phyloP scores from a whole-genome alignment of 2,113 vertebrate genomes.

The Dipodomys ordii region DNA sequence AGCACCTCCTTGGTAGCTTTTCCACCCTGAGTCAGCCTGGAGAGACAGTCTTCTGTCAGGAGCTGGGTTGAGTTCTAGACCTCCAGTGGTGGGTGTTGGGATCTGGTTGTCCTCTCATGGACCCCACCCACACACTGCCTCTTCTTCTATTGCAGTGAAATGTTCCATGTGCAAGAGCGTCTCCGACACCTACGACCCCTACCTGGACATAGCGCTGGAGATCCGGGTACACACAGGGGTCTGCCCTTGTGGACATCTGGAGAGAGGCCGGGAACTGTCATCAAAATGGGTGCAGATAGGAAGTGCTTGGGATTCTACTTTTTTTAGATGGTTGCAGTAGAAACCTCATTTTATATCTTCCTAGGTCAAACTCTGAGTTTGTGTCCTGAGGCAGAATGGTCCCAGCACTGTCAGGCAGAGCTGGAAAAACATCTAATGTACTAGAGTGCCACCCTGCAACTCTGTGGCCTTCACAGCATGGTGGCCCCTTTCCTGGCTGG shows the following conservation, averaged over 20 bases:
- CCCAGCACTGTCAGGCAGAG: too few species aligned
- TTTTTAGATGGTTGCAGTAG: not conserved
- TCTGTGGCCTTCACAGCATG: too few species aligned
- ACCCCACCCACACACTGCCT: accelerated
- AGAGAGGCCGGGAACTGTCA: accelerated
- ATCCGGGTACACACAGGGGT: conserved; percentile 89
- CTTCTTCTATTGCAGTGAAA: conserved; percentile 89
- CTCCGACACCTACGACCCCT: conserved; percentile 97
- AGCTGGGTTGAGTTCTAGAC: not conserved
- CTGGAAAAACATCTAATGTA: too few species aligned
- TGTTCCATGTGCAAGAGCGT: conserved; percentile 95
- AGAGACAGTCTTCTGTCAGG: not conserved
- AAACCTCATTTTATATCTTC: accelerated
- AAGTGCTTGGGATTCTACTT: accelerated
- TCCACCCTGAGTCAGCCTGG: not conserved
- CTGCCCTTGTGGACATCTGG: accelerated
- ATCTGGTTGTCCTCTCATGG: not conserved
- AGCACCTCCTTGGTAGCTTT: accelerated
- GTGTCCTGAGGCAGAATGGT: not conserved
- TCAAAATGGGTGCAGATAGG: accelerated
- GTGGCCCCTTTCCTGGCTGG: not conserved
- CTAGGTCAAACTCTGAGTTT: not conserved
- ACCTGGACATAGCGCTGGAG: conserved; percentile 95
- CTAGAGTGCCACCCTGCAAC: too few species aligned
- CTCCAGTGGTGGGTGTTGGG: not conserved